These are phyloP conservation scores for Steatocranus sp. DNA, from an alignment of 2,797 vertebrate genomes.

Conservation along the genomic window DNA sequence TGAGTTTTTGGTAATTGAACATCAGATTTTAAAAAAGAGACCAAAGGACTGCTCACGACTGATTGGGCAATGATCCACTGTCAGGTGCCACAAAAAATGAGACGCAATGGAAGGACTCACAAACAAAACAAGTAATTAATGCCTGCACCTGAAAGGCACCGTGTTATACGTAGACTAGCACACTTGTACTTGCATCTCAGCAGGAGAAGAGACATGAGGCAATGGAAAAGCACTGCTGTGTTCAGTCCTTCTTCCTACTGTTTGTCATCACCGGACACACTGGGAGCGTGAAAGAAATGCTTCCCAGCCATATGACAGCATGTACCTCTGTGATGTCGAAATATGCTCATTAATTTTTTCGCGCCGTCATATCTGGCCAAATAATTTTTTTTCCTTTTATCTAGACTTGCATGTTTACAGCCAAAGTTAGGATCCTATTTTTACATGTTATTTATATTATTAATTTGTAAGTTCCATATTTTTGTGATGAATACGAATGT, in stretches of 20 bases:
- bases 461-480: not conserved
- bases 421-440: not conserved
- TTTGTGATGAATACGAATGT: not conserved
- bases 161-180: constrained; percentile 19
- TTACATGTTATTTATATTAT: not conserved
- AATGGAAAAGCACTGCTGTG: constrained; percentile 22
- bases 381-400: not conserved
- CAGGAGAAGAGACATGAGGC: constrained; percentile 11
- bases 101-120: constrained; percentile 8
- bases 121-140: constrained; percentile 54
- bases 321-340: constrained; percentile 10
- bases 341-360: constrained; percentile 30
- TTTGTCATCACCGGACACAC: constrained; percentile 45
- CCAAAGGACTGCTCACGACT: not conserved
- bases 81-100: not conserved
- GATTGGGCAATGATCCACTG: not conserved
- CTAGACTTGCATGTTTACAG: constrained; percentile 7
- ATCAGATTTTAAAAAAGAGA: constrained; percentile 2
- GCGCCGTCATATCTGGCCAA: not conserved
- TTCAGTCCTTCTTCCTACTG: constrained; percentile 19
- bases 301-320: constrained; percentile 37
- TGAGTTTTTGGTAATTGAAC: constrained; percentile 27
- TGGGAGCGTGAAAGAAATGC: constrained; percentile 17
- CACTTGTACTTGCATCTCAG: constrained; percentile 32
- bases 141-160: constrained; percentile 23